A percentile compares a stretch with the other conserved stretches of the same genome.
phyloP scores from a whole-genome alignment of 1,140 invertebrate genomes.

The Battus philenor region DNA sequence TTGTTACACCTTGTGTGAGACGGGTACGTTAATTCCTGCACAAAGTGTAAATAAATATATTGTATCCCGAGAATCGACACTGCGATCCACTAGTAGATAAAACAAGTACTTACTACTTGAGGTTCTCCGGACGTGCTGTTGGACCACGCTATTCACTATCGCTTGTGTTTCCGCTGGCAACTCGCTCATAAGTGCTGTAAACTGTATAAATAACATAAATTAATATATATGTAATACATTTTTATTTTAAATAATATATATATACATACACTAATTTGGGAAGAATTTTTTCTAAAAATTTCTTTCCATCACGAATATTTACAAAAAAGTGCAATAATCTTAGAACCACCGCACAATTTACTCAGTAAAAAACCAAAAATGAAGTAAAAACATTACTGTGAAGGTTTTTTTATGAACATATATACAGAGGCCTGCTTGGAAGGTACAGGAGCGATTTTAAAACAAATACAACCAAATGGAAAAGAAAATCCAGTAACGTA shows the following conservation, averaged over 20 bases:
- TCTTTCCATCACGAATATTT: constrained; percentile 32
- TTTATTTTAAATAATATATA: too few species aligned
- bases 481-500: constrained; percentile 11
- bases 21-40: too few species aligned
- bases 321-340: constrained; percentile 29
- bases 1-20: too few species aligned
- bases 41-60: too few species aligned
- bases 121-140: constrained; percentile 84
- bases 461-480: constrained; percentile 4
- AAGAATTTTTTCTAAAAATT: not conserved
- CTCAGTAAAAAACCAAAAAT: constrained; percentile 1
- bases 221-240: constrained; percentile 3
- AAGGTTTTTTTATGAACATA: too few species aligned
- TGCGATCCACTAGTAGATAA: too few species aligned
- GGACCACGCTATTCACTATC: constrained; percentile 88
- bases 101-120: constrained; percentile 70
- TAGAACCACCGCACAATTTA: constrained; percentile 16
- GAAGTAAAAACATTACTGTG: not conserved
- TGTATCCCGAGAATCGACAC: too few species aligned
- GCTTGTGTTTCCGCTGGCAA: constrained; percentile 90
- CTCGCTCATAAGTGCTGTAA: constrained; percentile 87
- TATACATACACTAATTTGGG: too few species aligned
- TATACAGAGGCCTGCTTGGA: constrained; percentile 4
- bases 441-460: constrained; percentile 3
- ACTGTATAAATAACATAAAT: constrained; percentile 43